Evolutionary conservation across 2,888 invertebrate species (phyloP), one percentile per base, ranked within the genome.

Genomic region (Parthenolecanium corni): DNA sequence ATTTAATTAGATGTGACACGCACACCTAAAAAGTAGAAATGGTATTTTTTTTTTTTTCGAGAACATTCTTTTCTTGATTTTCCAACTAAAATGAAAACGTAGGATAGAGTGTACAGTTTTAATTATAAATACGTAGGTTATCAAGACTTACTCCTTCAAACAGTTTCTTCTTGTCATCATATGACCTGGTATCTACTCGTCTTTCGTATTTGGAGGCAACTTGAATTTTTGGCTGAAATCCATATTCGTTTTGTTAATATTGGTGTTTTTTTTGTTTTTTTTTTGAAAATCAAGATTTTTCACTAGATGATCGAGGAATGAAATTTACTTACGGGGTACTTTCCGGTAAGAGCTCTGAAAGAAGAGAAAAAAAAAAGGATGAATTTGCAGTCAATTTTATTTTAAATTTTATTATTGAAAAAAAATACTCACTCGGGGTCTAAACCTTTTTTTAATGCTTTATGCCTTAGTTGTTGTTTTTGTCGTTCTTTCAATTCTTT

Each of bases 401-500:
- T 31, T 31, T 6, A 31, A 31, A 31, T 31, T 31, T 31, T 31
- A 31, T 31, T 31, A 6, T 31, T 31, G n/a, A n/a, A n/a, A n/a
- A n/a, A n/a, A 31, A 31, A 31, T 31, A 72, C 74, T 73, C 73
- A 76, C 76, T 93, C 92, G 68, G 93, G 92, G 80, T 93, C 92
- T 70, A 93, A 83, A 81, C 92, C 93, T 80, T 91, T 92, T 80
- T 93, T 93, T 75, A 89, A 80, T 75, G 93, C 92, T 82, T 95
- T 95, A 81, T 93, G 92, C 79, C 95, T 91, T 78, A 94, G 83
- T 79, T 95, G 94, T 78, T 94, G 93, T 79, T 95, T 92, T 76
- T 96, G 94, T 81, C 94, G 89, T 83, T 96, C 96, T 80, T 93
- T 93, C 80, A 96, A 82, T 80, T 96, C 95, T 86, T 95, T 94